phyloP scores from a whole-genome alignment of 2,797 vertebrate genomes.

The Typhlichthys subterraneus region DNA sequence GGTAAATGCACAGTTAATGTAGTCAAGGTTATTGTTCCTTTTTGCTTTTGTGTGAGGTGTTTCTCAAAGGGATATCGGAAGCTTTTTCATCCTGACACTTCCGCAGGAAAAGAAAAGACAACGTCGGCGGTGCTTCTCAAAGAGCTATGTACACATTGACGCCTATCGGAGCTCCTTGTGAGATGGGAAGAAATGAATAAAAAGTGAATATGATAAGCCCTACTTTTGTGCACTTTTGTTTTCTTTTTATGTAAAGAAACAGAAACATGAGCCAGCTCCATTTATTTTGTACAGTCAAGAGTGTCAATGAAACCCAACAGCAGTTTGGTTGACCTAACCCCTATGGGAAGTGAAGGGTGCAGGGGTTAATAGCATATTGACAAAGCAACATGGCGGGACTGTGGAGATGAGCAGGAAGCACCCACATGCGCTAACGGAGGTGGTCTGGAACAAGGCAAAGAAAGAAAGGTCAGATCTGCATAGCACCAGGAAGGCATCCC shows the following conservation, averaged over 20 bases:
- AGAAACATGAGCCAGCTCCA: constrained; percentile 56
- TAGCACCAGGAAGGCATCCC: constrained; percentile 29
- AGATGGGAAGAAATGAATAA: constrained; percentile 36
- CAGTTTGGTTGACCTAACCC: constrained; percentile 56
- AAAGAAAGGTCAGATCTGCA: constrained; percentile 26
- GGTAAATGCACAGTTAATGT: too few species aligned
- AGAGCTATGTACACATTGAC: constrained; percentile 36
- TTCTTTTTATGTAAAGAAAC: constrained; percentile 56
- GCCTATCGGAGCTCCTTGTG: constrained; percentile 31
- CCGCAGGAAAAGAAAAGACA: constrained; percentile 42
- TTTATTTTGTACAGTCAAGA: constrained; percentile 38
- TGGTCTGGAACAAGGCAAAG: constrained; percentile 44
- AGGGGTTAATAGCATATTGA: constrained; percentile 58
- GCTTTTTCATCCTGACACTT: constrained; percentile 39
- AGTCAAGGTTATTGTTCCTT: too few species aligned
- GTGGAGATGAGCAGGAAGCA: constrained; percentile 54
- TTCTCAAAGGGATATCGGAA: constrained; percentile 30
- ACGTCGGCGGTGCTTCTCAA: constrained; percentile 25
- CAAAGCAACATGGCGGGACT: constrained; percentile 48
- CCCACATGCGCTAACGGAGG: constrained; percentile 48
- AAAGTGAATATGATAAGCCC: constrained; percentile 50
- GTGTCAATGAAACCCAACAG: constrained; percentile 47
- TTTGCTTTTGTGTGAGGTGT: too few species aligned
- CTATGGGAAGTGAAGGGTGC: constrained; percentile 63
- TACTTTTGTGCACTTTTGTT: constrained; percentile 44